These are phyloP conservation scores for Aleiodes alternator DNA, from an alignment of 2,888 invertebrate species.

Conservation along the genomic window DNA sequence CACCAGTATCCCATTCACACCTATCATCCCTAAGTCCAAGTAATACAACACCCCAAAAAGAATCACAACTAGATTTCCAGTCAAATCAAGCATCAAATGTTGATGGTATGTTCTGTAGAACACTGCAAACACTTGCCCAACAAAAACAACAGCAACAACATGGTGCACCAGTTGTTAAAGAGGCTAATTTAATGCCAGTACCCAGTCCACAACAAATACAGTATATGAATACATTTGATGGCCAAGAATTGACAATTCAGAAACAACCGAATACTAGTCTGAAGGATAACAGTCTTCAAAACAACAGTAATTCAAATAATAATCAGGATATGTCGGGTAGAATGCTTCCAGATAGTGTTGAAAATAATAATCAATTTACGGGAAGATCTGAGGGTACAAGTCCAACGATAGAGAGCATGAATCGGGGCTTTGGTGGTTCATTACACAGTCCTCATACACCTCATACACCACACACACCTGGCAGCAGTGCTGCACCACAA, in stretches of 20 bases:
- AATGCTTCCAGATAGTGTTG: slow-evolving; percentile 68
- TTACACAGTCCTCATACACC: slow-evolving; percentile 74
- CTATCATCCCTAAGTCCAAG: slow-evolving; percentile 71
- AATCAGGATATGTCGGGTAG: slow-evolving; percentile 69
- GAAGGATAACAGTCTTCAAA: slow-evolving; percentile 84
- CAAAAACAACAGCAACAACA: slow-evolving; percentile 78
- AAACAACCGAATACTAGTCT: slow-evolving; percentile 95
- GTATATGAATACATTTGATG: slow-evolving; percentile 96
- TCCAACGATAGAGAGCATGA: slow-evolving; percentile 73
- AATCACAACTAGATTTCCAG: slow-evolving; percentile 70
- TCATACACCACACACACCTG: slow-evolving; percentile 72
- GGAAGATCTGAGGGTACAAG: slow-evolving; percentile 71
- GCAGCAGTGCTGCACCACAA: slow-evolving; percentile 71
- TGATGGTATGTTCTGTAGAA: slow-evolving; percentile 81
- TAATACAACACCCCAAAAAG: slow-evolving; percentile 70
- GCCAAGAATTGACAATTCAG: slow-evolving; percentile 96
- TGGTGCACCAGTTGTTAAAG: slow-evolving; percentile 79
- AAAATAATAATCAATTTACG: slow-evolving; percentile 66
- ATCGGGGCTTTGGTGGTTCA: slow-evolving; percentile 70
- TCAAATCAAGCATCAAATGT: slow-evolving; percentile 75
- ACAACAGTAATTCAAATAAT: slow-evolving; percentile 16
- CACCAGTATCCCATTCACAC: slow-evolving; percentile 80
- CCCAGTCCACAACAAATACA: slow-evolving; percentile 97
- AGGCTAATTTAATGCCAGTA: slow-evolving; percentile 95
- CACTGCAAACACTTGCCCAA: slow-evolving; percentile 80